Percentiles rank a stretch among this genome's conserved stretches.
phyloP scores from a whole-genome alignment of 2,888 invertebrate species.

The Orthosia gracilis region DNA sequence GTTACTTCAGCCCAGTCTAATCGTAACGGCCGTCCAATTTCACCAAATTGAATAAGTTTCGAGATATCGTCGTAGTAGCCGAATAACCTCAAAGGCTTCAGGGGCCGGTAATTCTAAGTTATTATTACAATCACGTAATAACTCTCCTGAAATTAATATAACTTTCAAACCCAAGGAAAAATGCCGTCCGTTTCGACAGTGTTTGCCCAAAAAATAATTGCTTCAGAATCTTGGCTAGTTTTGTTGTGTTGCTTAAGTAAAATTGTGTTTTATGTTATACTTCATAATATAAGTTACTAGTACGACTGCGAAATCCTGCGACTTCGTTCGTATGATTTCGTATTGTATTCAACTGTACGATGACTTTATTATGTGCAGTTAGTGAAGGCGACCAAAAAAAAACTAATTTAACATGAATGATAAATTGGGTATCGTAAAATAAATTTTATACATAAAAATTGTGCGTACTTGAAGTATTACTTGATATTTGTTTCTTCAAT shows the following conservation, averaged over 20 bases:
- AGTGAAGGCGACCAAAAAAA: no score
- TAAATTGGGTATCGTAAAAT: no score
- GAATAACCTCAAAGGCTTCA: conserved; percentile 71
- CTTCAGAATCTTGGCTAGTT: conserved; percentile 23
- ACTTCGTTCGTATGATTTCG: no score
- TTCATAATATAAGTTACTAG: conserved; percentile 6
- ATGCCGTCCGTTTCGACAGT: conserved; percentile 35
- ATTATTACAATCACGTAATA: conserved; percentile 77
- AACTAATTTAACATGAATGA: no score
- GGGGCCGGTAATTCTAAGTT: conserved; percentile 73
- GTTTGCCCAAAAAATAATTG: conserved; percentile 53
- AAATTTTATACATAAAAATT: no score
- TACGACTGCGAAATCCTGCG: no score
- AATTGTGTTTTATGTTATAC: conserved; percentile 12
- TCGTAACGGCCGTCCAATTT: conserved; percentile 72
- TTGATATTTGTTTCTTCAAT: no score
- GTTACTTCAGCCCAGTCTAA: conserved; percentile 62
- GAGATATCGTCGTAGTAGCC: conserved; percentile 73
- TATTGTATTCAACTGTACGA: no score
- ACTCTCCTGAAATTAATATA: conserved; percentile 69
- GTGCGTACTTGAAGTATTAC: no score
- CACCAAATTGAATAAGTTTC: conserved; percentile 81
- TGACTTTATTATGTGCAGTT: no score
- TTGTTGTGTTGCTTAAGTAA: conserved; percentile 10
- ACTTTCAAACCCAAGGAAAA: conserved; percentile 66